Evolutionary conservation across 2,888 invertebrate genomes (phyloP), one percentile per base, ranked within the genome.

Genomic region (Agelastica alni): DNA sequence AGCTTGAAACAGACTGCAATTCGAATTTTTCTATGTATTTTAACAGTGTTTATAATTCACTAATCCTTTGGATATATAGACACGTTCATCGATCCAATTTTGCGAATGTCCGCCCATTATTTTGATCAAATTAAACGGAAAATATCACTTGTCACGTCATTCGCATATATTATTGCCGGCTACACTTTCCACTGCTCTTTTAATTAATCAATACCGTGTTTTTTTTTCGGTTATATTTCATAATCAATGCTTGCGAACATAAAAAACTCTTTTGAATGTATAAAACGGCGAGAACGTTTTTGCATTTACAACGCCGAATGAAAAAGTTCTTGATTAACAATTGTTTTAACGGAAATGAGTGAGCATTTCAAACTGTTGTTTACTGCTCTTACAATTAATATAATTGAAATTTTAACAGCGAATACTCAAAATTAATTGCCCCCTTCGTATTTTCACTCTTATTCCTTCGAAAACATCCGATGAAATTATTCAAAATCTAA

Each of bases 71-170:
- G 34, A 55, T 49, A n/a, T n/a, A 54, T 49, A 48, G 54, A 49
- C 45, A 49, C 49, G 31, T 26, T 51, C 32, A 55, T 55, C 55
- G 51, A 55, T 55, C 45, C 41, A 26, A 17, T 37, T 37, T 34
- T 32, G 36, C 46, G 13, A 44, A 36, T 36, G 37, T 39, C 20
- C 51, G 44, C 37, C 49, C 44, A 28, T 55, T 52, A 48, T 52
- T 52, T 49, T 39, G 56, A 56, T 56, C 48, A 39, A 53, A 56
- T 56, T 56, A 56, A 47, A 51, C 39, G 41, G 44, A 20, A 56
- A 48, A 56, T 53, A 56, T 48, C 51, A 48, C 43, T 53, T 53
- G 52, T 52, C 56, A 56, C 48, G 52, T 37, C 41, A 48, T 47
- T 48, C 39, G 9, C 52, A 52, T 43, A 43, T 49, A 49, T 49